Base-by-base conservation (phyloP, 2,797 vertebrate species). In the Sparus aurata region DNA sequence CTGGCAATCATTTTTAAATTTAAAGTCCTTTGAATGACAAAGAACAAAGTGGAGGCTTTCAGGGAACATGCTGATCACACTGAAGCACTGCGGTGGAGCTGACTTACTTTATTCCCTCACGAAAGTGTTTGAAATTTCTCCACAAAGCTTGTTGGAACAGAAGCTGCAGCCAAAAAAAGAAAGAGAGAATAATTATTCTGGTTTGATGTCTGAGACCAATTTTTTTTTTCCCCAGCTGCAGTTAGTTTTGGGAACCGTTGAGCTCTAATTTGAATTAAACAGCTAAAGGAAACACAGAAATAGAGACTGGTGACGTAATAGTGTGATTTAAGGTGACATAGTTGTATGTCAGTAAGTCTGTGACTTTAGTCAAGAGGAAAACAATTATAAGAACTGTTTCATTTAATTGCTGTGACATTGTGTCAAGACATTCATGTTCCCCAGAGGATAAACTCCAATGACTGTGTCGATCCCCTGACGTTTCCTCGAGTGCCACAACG, bases 41-140 rank as follows among this genome's bases (percentile, higher is more conserved):
- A 45, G 23, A 38, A 75, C 23, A 74, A 67, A 67, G 53, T 5
- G 2, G 10, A 80, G 8, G 38, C 34, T 70, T 58, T 9, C 16
- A 63, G 53, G 47, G 20, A 78, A 57, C 47, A 50, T 41, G 68
- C 30, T 79, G 72, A 53, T 82, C 68, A 38, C 20, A 50, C 30
- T 34, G 30, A 34, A 7, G 30, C 30, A 34, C 30, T 41, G 60
- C 68, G 23, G 34, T 61, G 25, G 73, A 55, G 43, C 16, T 30
- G n/a, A 77, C 66, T 57, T 58, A 74, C 77, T 66, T 53, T 47
- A 62, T 62, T 41, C 34, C 49, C 43, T 65, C 72, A 52, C 3
- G 34, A 58, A 57, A 63, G 27, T 25, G 16, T 69, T 60, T 68
- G 53, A 69, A 60, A 68, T 46, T 61, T 71, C 50, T 62, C 54